phyloP scores from a whole-genome alignment of 2,888 invertebrate genomes.

The Meteorus colon region DNA sequence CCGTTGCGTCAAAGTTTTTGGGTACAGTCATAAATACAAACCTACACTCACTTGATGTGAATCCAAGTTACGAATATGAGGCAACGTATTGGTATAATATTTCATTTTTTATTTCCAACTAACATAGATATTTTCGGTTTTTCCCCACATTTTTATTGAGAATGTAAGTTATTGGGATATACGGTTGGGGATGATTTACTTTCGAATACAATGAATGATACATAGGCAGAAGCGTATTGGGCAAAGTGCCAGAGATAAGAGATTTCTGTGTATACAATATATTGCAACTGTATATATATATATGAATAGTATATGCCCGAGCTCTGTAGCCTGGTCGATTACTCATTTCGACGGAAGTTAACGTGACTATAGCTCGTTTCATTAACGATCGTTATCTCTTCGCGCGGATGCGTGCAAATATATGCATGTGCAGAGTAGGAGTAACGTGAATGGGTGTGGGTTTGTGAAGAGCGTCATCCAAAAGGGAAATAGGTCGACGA shows the following conservation, averaged over 20 bases:
- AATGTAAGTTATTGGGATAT: background rate
- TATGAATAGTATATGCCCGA: background rate
- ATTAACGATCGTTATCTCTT: slow-evolving; percentile 36
- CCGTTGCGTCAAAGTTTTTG: no score
- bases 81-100: background rate
- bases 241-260: slow-evolving; percentile 16
- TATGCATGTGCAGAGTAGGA: background rate
- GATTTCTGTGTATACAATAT: slow-evolving; percentile 4
- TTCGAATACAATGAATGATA: background rate
- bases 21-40: no score
- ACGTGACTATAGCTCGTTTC: slow-evolving; percentile 29
- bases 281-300: background rate
- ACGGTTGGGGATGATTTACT: background rate
- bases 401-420: background rate
- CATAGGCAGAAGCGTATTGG: background rate
- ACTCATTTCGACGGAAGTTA: slow-evolving; percentile 36
- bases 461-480: slow-evolving; percentile 1
- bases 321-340: slow-evolving; percentile 7
- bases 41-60: no score
- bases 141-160: background rate
- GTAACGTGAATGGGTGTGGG: slow-evolving; percentile 19
- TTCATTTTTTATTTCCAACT: background rate
- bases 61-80: no score
- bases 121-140: background rate
- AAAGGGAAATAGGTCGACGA: slow-evolving; percentile 37